Evolutionary conservation across 2,113 vertebrate species (phyloP), one percentile per base, ranked within the genome.

Genomic region (Cranoglanis bouderius): DNA sequence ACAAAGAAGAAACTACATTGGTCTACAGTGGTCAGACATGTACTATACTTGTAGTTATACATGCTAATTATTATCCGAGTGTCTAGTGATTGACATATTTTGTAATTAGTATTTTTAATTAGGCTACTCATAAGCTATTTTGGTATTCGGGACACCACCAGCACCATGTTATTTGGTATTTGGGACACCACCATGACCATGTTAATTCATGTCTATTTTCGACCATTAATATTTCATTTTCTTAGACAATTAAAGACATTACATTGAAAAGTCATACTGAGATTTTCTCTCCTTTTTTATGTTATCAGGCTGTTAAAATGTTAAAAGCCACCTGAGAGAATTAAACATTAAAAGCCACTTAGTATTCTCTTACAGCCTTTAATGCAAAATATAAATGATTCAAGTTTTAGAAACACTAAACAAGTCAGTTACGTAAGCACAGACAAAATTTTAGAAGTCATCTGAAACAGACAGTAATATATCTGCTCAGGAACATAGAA

Each of bases 71-170:
- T 61, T 40, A 61, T 59, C 51, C 38, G 12, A 84, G 14, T n/a
- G 13, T 84, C 57, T 59, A 46, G 32, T 59, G 55, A 46, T 12
- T 82, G 32, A 59, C 32, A 40, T 38, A 59, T 82, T 38, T 29
- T 61, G 2, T 85, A 67, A 49, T 18, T 29, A 63, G 32, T 38
- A 13, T 38, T n/a, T 63, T 46, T 84, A 84, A 84, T 43, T 63
- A 84, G 82, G 61, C 29, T 85, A 85, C 26, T 65, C 29, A n/a
- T 19, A 21, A 51, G 14, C 83, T 67, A 85, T 67, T 51, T 85
- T 35, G 19, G 63, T 46, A 49, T 67, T 84, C 14, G 29, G 82
- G 43, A 43, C 61, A 67, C 16, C 16, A 84, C 24, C 6, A 49
- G 29, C 7, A n/a, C 29, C 61, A 49, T 32, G 24, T 16, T n/a